phyloP scores from a whole-genome alignment of 2,113 vertebrate genomes.

The Riparia riparia region DNA sequence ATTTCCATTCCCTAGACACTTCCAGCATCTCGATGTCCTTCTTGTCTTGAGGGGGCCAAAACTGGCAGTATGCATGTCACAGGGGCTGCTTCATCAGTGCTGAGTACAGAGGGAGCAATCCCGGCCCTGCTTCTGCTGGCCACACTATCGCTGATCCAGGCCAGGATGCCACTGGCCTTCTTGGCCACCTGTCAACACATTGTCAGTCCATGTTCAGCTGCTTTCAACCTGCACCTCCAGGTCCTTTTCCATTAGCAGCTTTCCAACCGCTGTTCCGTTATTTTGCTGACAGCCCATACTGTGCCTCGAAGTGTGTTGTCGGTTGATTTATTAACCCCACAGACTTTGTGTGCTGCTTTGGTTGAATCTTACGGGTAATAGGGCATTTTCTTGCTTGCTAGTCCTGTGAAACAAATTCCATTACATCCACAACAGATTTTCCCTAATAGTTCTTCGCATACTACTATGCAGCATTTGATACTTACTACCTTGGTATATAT shows the following conservation, averaged over 20 bases:
- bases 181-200: neutral
- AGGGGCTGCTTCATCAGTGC: neutral
- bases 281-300: neutral
- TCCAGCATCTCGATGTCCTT: neutral
- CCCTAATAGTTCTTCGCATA: neutral
- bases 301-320: neutral
- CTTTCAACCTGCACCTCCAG: neutral
- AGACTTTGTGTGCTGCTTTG: neutral
- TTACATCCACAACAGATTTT: neutral
- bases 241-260: neutral
- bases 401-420: neutral
- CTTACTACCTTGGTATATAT: neutral
- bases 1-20: neutral
- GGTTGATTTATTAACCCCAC: neutral
- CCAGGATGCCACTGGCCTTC: neutral
- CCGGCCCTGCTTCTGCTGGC: neutral
- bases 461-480: neutral
- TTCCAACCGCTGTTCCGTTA: neutral
- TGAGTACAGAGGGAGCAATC: rapidly evolving
- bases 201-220: neutral
- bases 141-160: no score
- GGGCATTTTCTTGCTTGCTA: neutral
- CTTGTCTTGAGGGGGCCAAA: neutral
- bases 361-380: neutral
- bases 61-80: neutral